phyloP scores from a whole-genome alignment of 2,797 vertebrate species.

The Scleropages formosus region DNA sequence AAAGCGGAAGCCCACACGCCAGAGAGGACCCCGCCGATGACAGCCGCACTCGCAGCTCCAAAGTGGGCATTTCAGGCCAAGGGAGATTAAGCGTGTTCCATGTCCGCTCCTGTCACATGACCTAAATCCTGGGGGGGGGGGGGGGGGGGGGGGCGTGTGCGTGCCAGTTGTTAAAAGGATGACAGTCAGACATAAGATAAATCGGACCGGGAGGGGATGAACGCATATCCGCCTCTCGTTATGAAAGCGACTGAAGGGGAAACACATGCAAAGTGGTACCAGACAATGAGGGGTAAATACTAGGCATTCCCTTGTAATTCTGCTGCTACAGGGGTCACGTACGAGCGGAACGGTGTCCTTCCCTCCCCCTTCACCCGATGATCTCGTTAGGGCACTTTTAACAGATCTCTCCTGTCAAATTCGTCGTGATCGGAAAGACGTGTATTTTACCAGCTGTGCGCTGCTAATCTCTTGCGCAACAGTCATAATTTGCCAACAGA shows the following conservation, averaged over 20 bases:
- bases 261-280: neutral
- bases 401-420: neutral
- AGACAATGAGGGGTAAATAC: neutral
- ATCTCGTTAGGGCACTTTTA: slow-evolving; percentile 6
- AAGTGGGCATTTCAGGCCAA: slow-evolving; percentile 11
- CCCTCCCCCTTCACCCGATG: neutral
- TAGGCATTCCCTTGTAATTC: neutral
- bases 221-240: neutral
- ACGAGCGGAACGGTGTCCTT: neutral
- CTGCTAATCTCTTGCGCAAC: neutral
- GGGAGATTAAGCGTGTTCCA: slow-evolving; percentile 21
- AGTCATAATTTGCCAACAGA: neutral
- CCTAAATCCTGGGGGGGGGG: slow-evolving; percentile 11
- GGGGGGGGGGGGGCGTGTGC: neutral
- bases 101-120: slow-evolving; percentile 1
- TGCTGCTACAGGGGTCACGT: neutral
- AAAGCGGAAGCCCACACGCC: neutral
- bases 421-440: neutral
- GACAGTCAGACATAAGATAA: neutral
- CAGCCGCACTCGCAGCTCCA: neutral
- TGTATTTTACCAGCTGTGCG: neutral
- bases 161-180: slow-evolving; percentile 22
- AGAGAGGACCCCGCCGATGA: no score
- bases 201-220: slow-evolving; percentile 9
- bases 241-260: neutral